Conservation (phyloP, 2,113 vertebrate genomes). For the Bubo scandiacus region DNA sequence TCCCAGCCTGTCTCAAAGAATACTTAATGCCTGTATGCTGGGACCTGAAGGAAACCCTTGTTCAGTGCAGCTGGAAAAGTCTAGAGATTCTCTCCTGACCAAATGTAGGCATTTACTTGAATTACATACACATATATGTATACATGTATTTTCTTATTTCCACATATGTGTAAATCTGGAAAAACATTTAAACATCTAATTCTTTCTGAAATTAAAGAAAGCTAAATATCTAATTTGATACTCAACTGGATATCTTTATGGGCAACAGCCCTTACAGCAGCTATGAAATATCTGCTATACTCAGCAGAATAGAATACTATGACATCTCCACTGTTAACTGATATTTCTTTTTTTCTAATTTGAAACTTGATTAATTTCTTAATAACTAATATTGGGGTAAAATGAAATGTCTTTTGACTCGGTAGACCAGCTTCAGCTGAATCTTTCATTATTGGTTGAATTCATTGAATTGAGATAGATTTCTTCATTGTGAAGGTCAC, state of each 20-base stretch:
- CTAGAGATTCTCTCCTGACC: neutral
- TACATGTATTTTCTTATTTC: neutral
- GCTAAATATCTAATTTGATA: neutral
- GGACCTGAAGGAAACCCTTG: neutral
- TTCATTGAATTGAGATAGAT: neutral
- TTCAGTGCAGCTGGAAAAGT: neutral
- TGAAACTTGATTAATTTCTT: neutral
- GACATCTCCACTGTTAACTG: neutral
- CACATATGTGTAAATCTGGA: neutral
- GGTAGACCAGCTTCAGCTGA: neutral
- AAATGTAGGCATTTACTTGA: neutral
- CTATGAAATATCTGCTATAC: neutral
- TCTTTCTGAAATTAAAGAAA: neutral
- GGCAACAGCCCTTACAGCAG: neutral
- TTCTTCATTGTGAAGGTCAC: neutral
- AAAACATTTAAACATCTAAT: neutral
- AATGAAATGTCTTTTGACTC: neutral
- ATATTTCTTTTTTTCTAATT: neutral
- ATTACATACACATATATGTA: neutral
- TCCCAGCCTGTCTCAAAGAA: neutral
- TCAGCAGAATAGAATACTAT: neutral
- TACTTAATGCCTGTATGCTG: neutral
- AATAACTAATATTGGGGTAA: neutral
- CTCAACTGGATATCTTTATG: neutral
- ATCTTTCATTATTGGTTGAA: neutral